A percentile compares a stretch with the other conserved stretches of the same genome.
Evolutionary conservation across 2,797 vertebrate genomes (phyloP).

Genomic region (Diplodus puntazzo): DNA sequence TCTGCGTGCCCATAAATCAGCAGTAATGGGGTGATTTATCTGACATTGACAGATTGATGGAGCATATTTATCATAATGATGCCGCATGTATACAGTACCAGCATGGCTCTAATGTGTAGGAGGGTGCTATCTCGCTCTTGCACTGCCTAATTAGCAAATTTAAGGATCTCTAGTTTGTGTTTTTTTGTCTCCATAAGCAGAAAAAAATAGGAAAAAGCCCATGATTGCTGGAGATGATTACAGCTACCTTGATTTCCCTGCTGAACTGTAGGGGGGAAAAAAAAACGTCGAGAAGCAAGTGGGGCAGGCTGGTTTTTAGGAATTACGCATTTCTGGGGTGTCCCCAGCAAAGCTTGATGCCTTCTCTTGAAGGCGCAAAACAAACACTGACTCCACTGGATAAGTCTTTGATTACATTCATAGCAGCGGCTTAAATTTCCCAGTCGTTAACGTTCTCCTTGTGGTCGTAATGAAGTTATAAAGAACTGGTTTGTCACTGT

Average conservation of each 20-base stretch:
- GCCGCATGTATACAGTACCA: slow-evolving; percentile 48
- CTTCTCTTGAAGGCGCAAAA: slow-evolving; percentile 19
- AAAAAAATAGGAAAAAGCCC: slow-evolving; percentile 48
- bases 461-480: slow-evolving; percentile 40
- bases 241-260: slow-evolving; percentile 48
- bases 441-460: slow-evolving; percentile 36
- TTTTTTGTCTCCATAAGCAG: slow-evolving; percentile 60
- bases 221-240: slow-evolving; percentile 60
- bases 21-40: slow-evolving; percentile 68
- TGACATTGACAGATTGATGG: slow-evolving; percentile 70
- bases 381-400: slow-evolving; percentile 27
- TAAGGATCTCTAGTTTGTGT: slow-evolving; percentile 29
- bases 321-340: slow-evolving; percentile 11
- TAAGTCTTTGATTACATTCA: slow-evolving; percentile 50
- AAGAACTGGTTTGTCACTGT: slow-evolving; percentile 36
- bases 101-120: slow-evolving; percentile 46
- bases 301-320: slow-evolving; percentile 42
- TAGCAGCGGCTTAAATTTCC: slow-evolving; percentile 24
- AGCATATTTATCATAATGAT: slow-evolving; percentile 71
- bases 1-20: slow-evolving; percentile 62
- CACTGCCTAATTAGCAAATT: slow-evolving; percentile 65
- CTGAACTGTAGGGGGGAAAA: slow-evolving; percentile 37
- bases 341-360: slow-evolving; percentile 40
- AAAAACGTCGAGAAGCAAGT: background rate
- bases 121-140: slow-evolving; percentile 34